A percentile compares a stretch with the other conserved stretches of the same genome.
Conservation (phyloP, 2,888 invertebrate species). For the Steinernema scapterisci region DNA sequence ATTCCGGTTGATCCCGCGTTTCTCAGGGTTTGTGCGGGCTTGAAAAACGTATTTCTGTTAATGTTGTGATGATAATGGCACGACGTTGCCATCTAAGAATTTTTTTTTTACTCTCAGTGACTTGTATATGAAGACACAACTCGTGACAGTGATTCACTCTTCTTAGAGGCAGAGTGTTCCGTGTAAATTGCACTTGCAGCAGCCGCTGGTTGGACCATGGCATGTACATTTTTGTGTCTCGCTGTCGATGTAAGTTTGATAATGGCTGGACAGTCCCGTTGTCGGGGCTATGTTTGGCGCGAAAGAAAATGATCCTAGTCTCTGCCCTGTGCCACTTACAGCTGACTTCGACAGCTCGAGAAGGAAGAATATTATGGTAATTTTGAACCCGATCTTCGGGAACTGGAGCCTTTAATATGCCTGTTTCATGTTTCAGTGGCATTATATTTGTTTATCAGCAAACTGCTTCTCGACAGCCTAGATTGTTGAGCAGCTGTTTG, state of each 20-base stretch:
- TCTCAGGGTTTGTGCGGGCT: too few species aligned
- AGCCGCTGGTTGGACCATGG: too few species aligned
- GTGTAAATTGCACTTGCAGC: too few species aligned
- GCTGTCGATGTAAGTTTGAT: neutral
- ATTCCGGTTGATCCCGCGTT: neutral
- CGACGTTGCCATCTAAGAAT: too few species aligned
- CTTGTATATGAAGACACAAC: neutral
- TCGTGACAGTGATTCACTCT: too few species aligned
- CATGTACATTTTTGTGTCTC: too few species aligned
- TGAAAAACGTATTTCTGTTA: too few species aligned
- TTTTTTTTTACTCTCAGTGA: neutral
- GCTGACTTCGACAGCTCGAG: neutral
- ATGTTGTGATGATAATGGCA: too few species aligned
- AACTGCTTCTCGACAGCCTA: neutral
- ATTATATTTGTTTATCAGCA: neutral
- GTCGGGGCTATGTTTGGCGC: too few species aligned
- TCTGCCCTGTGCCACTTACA: neutral
- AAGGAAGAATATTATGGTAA: slow-evolving; percentile 23
- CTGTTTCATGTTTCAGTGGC: neutral
- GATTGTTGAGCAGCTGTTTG: neutral
- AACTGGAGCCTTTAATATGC: neutral
- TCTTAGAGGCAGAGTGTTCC: too few species aligned
- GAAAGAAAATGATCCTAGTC: neutral
- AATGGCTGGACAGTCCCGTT: neutral
- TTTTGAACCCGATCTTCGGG: neutral